Conservation (phyloP, 2,797 vertebrate species). For the Peromyscus aztecus region DNA sequence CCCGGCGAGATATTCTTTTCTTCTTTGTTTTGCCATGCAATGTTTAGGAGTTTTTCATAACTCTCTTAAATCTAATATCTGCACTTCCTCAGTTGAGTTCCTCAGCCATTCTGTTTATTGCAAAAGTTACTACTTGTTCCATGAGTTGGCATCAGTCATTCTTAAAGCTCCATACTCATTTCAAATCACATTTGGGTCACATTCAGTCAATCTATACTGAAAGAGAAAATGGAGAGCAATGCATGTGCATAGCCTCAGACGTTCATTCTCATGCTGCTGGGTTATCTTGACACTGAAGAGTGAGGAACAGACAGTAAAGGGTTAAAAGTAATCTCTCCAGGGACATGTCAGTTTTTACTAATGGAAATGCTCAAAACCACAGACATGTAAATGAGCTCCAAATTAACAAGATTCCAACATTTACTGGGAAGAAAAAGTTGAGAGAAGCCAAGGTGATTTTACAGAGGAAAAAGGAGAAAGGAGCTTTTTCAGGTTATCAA, state of each 20-base stretch:
- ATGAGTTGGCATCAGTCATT: slow-evolving; percentile 1
- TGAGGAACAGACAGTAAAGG: background rate
- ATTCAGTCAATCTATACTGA: slow-evolving; percentile 32
- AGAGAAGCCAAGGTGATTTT: slow-evolving; percentile 43
- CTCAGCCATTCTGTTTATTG: slow-evolving; percentile 38
- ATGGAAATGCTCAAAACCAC: slow-evolving; percentile 25
- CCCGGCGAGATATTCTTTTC: slow-evolving; percentile 32
- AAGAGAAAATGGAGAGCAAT: background rate
- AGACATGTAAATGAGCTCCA: slow-evolving; percentile 29
- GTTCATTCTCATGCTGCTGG: background rate
- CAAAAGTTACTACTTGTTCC: slow-evolving; percentile 12
- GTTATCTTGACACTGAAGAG: background rate
- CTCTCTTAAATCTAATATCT: slow-evolving; percentile 37
- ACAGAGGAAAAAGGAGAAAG: background rate
- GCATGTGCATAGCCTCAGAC: background rate
- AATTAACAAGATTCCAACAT: slow-evolving; percentile 35
- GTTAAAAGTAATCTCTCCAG: slow-evolving; percentile 24
- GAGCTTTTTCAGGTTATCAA: background rate
- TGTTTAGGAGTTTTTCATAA: slow-evolving; percentile 54
- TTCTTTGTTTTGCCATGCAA: slow-evolving; percentile 25
- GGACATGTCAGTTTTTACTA: slow-evolving; percentile 17
- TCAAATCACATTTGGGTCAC: slow-evolving; percentile 29
- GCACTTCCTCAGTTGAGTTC: background rate
- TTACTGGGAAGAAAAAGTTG: background rate
- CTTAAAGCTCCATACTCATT: slow-evolving; percentile 37